A percentile compares a stretch with the other conserved stretches of the same genome.
These are phyloP conservation scores for Allobates femoralis DNA, from an alignment of 2,797 vertebrate species.

Conservation along the genomic window DNA sequence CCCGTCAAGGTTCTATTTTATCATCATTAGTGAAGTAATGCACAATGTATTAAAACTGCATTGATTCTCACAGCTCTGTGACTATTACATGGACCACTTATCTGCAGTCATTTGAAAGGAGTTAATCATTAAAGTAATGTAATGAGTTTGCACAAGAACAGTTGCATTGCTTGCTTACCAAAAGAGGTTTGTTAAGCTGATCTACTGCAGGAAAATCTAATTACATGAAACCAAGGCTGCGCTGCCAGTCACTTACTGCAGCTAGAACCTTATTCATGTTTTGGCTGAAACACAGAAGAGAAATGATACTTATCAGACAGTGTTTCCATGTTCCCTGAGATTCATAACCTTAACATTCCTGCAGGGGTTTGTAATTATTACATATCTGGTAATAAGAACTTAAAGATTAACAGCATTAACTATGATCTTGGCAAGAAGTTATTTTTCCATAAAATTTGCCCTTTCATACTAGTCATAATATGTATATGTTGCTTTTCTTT, in stretches of 20 bases:
- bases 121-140: constrained; percentile 38
- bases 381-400: neutral
- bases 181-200: constrained; percentile 25
- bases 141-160: constrained; percentile 31
- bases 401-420: neutral
- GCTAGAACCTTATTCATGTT: neutral
- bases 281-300: neutral
- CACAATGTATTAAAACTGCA: constrained; percentile 1
- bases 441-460: neutral
- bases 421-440: neutral
- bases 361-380: neutral
- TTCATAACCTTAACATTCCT: constrained; percentile 2
- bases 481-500: too few species aligned
- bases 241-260: neutral
- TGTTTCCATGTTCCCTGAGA: neutral
- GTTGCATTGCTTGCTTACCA: constrained; percentile 6
- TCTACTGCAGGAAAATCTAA: constrained; percentile 24
- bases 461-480: neutral
- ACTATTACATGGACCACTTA: constrained; percentile 25
- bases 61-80: constrained; percentile 59
- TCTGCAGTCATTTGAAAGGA: constrained; percentile 10
- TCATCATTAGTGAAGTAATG: neutral
- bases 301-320: neutral
- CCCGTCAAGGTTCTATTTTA: neutral
- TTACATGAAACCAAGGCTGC: constrained; percentile 21